phyloP scores from a whole-genome alignment of 2,888 invertebrate species.

The Diarsia mendica region DNA sequence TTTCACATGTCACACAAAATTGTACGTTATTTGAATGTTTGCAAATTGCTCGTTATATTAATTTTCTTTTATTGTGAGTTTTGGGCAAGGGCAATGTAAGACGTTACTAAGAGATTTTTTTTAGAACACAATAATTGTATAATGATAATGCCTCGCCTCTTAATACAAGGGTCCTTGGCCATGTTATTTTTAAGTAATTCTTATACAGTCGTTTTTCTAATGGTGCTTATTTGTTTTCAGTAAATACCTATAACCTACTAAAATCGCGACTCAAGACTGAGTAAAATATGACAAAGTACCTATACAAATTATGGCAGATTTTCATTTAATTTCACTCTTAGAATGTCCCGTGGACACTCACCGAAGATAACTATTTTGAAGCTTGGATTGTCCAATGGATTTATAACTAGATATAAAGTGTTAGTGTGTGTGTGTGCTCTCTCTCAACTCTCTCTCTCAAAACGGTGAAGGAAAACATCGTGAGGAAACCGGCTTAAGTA shows the following conservation, averaged over 20 bases:
- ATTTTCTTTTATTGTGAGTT: not conserved
- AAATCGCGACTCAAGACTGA: not conserved
- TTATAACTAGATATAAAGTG: not conserved
- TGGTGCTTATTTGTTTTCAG: not conserved
- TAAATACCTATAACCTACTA: not conserved
- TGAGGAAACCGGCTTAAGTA: too few species aligned
- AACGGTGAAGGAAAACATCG: too few species aligned
- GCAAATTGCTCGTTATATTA: not conserved
- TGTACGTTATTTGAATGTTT: not conserved
- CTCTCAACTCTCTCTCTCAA: too few species aligned
- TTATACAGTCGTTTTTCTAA: not conserved
- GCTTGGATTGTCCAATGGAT: not conserved
- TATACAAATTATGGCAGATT: too few species aligned
- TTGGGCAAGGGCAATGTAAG: not conserved
- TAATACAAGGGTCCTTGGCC: not conserved
- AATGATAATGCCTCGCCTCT: not conserved
- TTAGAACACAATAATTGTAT: not conserved
- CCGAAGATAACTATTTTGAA: not conserved
- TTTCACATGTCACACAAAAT: slow-evolving; percentile 19
- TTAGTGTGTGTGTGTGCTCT: too few species aligned
- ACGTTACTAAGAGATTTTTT: not conserved
- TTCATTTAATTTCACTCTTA: not conserved
- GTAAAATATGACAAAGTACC: not conserved
- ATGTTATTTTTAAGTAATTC: not conserved
- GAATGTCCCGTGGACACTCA: not conserved